phyloP scores from a whole-genome alignment of 2,888 invertebrate genomes.

The Ormyrus rosae region DNA sequence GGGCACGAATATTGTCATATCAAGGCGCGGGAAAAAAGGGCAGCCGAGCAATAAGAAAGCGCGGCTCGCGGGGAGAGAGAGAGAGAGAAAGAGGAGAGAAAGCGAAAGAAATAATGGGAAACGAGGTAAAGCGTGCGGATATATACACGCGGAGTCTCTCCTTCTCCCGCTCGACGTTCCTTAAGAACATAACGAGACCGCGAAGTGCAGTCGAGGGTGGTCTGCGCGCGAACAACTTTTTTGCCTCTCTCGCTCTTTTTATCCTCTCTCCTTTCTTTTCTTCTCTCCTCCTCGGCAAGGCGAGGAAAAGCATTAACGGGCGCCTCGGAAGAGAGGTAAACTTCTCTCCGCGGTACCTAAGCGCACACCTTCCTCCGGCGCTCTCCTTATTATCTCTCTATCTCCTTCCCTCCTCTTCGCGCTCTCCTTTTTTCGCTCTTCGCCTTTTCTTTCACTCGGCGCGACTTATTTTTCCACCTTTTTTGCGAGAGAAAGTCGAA shows the following conservation, averaged over 20 bases:
- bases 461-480: not conserved
- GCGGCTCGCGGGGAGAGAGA: not conserved
- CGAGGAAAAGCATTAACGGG: constrained; percentile 60
- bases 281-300: constrained; percentile 41
- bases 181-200: constrained; percentile 55
- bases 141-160: constrained; percentile 13
- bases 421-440: constrained; percentile 35
- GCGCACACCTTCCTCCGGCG: constrained; percentile 29
- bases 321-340: constrained; percentile 62
- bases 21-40: not conserved
- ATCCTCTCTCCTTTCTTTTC: constrained; percentile 61
- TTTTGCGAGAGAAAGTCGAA: not conserved
- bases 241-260: constrained; percentile 37
- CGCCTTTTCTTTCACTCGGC: not conserved
- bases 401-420: constrained; percentile 50
- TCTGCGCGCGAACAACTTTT: constrained; percentile 50
- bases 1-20: constrained; percentile 35
- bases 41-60: constrained; percentile 38
- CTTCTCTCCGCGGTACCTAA: constrained; percentile 26
- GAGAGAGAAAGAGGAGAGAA: constrained; percentile 22
- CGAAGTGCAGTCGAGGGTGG: constrained; percentile 57
- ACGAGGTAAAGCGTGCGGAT: constrained; percentile 57
- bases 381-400: constrained; percentile 57
- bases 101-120: constrained; percentile 57
- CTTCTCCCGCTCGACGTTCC: constrained; percentile 38